Evolutionary conservation across 2,113 vertebrate species (phyloP), one percentile per base, ranked within the genome.

Genomic region (Poicephalus gulielmi): DNA sequence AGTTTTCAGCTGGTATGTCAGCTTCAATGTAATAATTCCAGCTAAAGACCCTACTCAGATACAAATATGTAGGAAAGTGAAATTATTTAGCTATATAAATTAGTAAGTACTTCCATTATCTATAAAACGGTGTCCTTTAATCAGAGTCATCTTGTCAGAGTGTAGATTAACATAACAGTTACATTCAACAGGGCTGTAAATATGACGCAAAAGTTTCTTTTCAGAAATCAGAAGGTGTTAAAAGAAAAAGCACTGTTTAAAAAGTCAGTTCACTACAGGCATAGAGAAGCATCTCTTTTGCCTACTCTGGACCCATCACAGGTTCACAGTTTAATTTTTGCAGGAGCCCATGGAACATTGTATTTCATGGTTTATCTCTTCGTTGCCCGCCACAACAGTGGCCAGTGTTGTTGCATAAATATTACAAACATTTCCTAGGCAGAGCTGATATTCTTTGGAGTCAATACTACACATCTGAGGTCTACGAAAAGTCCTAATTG

Each of bases 371-470:
- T 16, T 95, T 92, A 60, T 95, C 85, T 92, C 88, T 83, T 90
- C 82, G 66, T 88, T 88, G 93, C 20, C 59, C 53, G 80, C 90
- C 86, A 95, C 85, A 83, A 86, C 49, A 80, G 83, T 0, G 5
- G 74, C 75, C 82, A 77, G 63, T 20, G 17, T 73, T 71, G 55
- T 44, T 69, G 63, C 78, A 88, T 92, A 88, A 83, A 70, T 43
- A 64, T 83, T 94, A 68, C 90, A 83, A 73, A 83, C 46, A 83
- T 90, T 95, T 96, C 37, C 23, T 68, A 96, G 60, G 82, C 85
- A 71, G 3, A 41, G 75, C 75, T 85, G 85, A 77, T 91, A 12
- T 39, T 63, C 68, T 92, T 77, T 83, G 68, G 90, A 96, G 71
- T 60, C 64, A 33, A 46, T 17, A 31, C 27, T 12, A 43, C 27